phyloP scores from a whole-genome alignment of 2,113 vertebrate species.

The Aplodontia rufa region DNA sequence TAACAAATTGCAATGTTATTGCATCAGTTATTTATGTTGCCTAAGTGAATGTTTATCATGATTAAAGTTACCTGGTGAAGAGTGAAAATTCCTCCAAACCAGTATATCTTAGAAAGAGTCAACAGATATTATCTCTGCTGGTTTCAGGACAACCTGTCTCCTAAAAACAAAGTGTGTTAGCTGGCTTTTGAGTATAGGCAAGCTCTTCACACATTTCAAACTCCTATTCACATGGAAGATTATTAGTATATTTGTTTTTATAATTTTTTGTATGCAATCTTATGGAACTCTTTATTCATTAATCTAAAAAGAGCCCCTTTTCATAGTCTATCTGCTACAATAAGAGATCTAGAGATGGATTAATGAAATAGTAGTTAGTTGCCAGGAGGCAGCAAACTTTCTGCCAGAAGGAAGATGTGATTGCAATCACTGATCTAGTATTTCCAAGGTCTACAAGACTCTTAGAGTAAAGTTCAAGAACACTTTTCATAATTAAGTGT shows the following conservation, averaged over 20 bases:
- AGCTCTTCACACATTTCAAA: neutral
- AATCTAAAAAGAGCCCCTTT: neutral
- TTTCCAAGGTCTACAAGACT: neutral
- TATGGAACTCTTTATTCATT: neutral
- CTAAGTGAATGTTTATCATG: neutral
- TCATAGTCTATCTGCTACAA: neutral
- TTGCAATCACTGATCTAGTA: neutral
- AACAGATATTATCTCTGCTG: neutral
- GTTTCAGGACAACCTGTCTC: neutral
- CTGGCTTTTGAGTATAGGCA: neutral
- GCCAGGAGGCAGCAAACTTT: neutral
- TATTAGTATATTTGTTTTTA: conserved; percentile 16
- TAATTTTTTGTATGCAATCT: neutral
- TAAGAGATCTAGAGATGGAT: neutral
- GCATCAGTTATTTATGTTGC: neutral
- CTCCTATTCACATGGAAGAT: neutral
- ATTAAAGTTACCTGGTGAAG: neutral
- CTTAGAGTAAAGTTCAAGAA: neutral
- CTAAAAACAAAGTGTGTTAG: neutral
- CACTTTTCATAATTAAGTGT: neutral
- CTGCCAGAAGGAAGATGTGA: neutral
- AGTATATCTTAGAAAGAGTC: neutral
- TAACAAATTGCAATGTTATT: conserved; percentile 10
- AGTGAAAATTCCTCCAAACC: conserved; percentile 17
- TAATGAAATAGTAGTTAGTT: neutral